Conservation (phyloP, 2,113 vertebrate genomes). For the Trinectes maculatus region DNA sequence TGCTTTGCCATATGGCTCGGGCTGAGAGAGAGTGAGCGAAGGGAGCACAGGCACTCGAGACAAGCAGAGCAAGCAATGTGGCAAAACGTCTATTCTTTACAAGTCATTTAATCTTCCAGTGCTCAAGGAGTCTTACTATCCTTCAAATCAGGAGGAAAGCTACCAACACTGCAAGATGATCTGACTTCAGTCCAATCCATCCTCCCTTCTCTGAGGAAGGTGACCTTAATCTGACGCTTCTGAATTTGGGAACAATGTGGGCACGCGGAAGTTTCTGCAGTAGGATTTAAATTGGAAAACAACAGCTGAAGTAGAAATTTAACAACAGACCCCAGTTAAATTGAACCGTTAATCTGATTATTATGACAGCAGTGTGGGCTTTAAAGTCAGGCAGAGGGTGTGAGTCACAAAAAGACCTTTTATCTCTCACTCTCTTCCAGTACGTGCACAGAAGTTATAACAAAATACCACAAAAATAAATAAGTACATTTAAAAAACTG, state of each 20-base stretch:
- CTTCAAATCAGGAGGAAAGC: constrained; percentile 32
- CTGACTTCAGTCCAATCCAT: constrained; percentile 26
- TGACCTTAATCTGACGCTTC: constrained; percentile 24
- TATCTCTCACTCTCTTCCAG: constrained; percentile 32
- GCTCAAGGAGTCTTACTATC: constrained; percentile 13
- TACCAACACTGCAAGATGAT: constrained; percentile 23
- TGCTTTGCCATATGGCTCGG: constrained; percentile 68
- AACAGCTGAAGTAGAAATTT: constrained; percentile 20
- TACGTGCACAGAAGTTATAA: constrained; percentile 58
- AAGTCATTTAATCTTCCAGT: constrained; percentile 37
- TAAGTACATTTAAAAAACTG: constrained; percentile 25
- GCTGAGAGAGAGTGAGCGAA: constrained; percentile 48
- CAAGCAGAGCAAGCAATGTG: constrained; percentile 27
- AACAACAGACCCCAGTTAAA: constrained; percentile 13
- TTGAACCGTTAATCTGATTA: constrained; percentile 38
- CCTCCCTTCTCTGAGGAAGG: constrained; percentile 15
- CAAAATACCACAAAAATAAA: constrained; percentile 11
- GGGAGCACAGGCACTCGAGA: constrained; percentile 24
- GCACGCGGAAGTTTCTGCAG: constrained; percentile 1
- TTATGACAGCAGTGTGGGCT: constrained; percentile 37
- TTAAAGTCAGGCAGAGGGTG: constrained; percentile 32
- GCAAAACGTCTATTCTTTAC: constrained; percentile 27
- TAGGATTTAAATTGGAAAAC: constrained; percentile 41
- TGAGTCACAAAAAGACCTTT: constrained; percentile 51
- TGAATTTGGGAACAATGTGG: constrained; percentile 27